phyloP scores from a whole-genome alignment of 35 echinoderm and acorn worm species.

The Acanthaster planci region DNA sequence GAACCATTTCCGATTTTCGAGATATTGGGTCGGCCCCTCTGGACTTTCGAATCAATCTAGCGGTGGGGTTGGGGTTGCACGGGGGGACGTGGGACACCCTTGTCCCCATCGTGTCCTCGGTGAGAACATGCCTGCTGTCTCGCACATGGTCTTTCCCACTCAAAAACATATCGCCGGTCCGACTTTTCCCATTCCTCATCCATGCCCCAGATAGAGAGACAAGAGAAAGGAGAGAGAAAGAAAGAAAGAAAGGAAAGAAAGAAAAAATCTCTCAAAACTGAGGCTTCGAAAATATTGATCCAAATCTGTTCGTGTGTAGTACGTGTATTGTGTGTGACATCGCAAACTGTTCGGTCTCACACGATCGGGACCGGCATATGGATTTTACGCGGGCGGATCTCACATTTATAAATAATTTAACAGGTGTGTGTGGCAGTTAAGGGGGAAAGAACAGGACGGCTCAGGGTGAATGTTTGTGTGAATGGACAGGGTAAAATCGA shows the following conservation, averaged over 20 bases:
- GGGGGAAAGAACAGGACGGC: not conserved
- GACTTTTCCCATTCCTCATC: no score
- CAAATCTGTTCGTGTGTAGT: conserved; percentile 26
- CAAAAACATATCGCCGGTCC: no score
- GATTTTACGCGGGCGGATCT: not conserved
- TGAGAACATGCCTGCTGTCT: conserved; percentile 9
- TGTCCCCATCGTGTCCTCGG: not conserved
- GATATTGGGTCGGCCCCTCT: no score
- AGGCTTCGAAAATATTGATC: conserved; percentile 5
- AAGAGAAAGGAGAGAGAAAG: no score
- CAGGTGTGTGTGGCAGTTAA: no score
- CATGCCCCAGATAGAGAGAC: no score
- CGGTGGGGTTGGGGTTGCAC: no score
- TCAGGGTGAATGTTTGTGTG: not conserved
- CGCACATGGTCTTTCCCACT: conserved; percentile 9
- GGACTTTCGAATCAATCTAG: no score
- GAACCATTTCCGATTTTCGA: no score
- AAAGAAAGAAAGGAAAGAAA: not conserved
- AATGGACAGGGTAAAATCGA: not conserved
- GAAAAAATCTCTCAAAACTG: conserved; percentile 19
- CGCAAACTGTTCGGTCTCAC: conserved; percentile 21
- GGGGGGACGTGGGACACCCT: no score
- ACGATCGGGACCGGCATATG: not conserved
- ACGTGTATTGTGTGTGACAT: not conserved
- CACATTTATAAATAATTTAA: conserved; percentile 5